Evolutionary conservation across 2,113 vertebrate species (phyloP), one percentile per base, ranked within the genome.

Genomic region (Megalops atlanticus): DNA sequence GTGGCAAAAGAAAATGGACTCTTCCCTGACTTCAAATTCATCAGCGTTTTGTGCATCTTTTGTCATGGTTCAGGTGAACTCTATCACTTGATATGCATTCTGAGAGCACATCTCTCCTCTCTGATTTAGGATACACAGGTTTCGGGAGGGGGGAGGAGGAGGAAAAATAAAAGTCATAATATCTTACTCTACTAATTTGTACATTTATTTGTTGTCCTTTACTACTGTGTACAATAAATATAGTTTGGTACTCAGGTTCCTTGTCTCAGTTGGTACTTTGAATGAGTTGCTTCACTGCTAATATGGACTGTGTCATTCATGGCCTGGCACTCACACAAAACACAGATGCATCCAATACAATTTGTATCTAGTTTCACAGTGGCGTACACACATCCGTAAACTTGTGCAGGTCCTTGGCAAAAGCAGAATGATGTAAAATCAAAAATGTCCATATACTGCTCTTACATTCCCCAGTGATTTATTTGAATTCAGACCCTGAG

Each of bases 211-310:
- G 94, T 95, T 89, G 94, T 94, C 93, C 94, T 95, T 96, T 93
- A 94, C 94, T 95, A 93, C 88, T 94, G 93, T 94, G 94, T 88
- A 92, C 95, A 95, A 96, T 95, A 95, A 95, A 96, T 94, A 93
- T 95, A 95, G 95, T 94, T 93, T 93, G 94, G 89, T 95, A 93
- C 93, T 92, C 92, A 90, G 93, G 90, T 86, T 85, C 80, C 18
- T 15, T 81, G 80, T 75, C 54, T 78, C 39, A 58, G 49, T 47
- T 40, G 21, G 18, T 14, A 33, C 11, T 4, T 1, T 38, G 24
- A 38, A 21, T n/a, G 15, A 27, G n/a, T 33, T 15, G 0, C n/a
- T n/a, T n/a, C n/a, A n/a, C n/a, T n/a, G n/a, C n/a, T n/a, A n/a
- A n/a, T n/a, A n/a, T n/a, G n/a, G n/a, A n/a, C n/a, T n/a, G n/a